Evolutionary conservation across 2,113 vertebrate species (phyloP), one percentile per base, ranked within the genome.

Genomic region (Nycticebus coucang): DNA sequence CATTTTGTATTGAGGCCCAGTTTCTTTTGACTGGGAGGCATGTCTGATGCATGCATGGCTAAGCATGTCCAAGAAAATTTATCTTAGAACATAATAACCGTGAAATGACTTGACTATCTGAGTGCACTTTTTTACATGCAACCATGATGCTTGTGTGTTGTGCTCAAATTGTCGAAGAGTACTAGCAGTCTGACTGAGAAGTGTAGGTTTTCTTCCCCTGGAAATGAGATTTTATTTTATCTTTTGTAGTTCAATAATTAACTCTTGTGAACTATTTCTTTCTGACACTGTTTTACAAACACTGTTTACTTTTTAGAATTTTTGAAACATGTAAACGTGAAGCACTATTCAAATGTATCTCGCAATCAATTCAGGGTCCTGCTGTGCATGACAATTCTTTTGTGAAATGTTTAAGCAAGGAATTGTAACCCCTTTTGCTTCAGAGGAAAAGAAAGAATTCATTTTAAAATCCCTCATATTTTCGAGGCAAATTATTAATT

Each of bases 51-150:
- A 2, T 35, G 90, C 37, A 78, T 92, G 64, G n/a, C 4, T 89
- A 78, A 86, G 82, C 21, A 93, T 92, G 41, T 87, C 96, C 30
- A 84, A 91, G 93, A 83, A 74, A 87, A 81, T 96, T 87, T 96
- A 3, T 92, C 93, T 45, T 84, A 35, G 33, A 15, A 17, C 59
- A 2, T 12, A 90, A 69, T 13, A 77, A 71, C 53, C 72, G 45
- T 92, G 78, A 96, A 96, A 89, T 66, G 72, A 57, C 24, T 28
- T 17, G 77, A 82, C n/a, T 33, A 87, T 84, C 33, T 78, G 94
- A 87, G 41, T 0, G 7, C 3, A 24, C 59, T 35, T 37, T 69
- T 83, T 55, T 28, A 37, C 5, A 60, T 78, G 60, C 57, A 5
- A 4, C 83, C 35, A 3, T 33, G 82, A 3, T 33, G 82, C 17